These are phyloP conservation scores for Sesia bembeciformis DNA, from an alignment of 2,888 invertebrate species.

Conservation along the genomic window DNA sequence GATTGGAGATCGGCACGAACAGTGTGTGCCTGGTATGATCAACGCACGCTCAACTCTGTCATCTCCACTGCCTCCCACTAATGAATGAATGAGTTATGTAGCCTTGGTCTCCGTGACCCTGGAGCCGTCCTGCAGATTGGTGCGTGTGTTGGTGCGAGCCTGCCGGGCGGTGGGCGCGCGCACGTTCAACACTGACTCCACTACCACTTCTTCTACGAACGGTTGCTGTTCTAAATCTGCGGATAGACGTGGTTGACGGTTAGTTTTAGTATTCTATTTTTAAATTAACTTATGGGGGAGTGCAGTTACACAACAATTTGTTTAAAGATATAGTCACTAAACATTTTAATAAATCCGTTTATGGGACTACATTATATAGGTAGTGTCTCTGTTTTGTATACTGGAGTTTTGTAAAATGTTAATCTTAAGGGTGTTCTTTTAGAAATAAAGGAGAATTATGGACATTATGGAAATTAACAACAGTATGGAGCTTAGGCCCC, in stretches of 20 bases:
- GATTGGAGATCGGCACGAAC: no score
- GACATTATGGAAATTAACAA: no score
- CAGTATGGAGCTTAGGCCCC: no score
- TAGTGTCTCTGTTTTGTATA: neutral
- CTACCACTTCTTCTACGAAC: constrained; percentile 62
- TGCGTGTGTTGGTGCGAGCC: constrained; percentile 41
- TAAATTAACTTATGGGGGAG: neutral
- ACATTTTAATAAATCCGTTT: neutral
- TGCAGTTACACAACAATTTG: neutral
- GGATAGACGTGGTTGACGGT: neutral
- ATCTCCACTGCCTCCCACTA: no score
- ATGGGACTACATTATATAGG: neutral
- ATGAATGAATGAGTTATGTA: no score
- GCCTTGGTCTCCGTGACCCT: constrained; percentile 39
- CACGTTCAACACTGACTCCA: constrained; percentile 56
- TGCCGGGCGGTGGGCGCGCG: constrained; percentile 40
- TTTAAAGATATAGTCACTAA: neutral
- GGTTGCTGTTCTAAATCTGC: constrained; percentile 44
- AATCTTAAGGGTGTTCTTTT: neutral
- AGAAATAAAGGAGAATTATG: no score
- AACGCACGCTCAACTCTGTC: no score
- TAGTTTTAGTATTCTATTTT: neutral
- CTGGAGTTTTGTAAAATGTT: neutral
- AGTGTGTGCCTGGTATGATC: no score
- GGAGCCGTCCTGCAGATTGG: constrained; percentile 45